Percentiles rank a stretch among this genome's conserved stretches.
These are phyloP conservation scores for Oreocharis arfaki DNA, from an alignment of 2,113 vertebrate species.

Conservation along the genomic window DNA sequence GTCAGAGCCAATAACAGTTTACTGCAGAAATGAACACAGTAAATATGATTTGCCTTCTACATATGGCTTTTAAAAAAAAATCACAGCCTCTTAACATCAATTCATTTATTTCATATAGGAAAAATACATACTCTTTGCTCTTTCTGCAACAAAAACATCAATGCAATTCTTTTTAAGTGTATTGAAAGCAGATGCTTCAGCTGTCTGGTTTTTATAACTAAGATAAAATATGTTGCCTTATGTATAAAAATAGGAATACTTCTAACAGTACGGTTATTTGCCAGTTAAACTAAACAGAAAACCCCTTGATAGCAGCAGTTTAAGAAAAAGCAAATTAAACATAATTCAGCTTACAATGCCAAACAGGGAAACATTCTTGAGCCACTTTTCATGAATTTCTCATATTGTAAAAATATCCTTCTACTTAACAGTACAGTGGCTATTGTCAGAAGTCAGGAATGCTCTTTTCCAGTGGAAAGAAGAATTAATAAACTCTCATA, in stretches of 20 bases:
- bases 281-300: neutral
- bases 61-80: neutral
- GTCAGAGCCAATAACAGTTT: neutral
- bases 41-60: neutral
- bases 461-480: neutral
- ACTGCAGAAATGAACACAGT: neutral
- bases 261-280: neutral
- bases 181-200: slow-evolving; percentile 25
- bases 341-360: neutral
- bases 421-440: neutral
- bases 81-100: neutral
- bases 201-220: neutral
- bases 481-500: neutral
- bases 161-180: neutral
- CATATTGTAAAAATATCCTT: neutral
- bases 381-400: neutral
- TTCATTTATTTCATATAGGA: neutral
- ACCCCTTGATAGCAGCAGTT: neutral
- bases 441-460: neutral
- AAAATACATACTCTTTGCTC: neutral
- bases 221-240: neutral
- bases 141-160: neutral
- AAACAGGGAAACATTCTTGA: neutral
- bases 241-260: neutral
- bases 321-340: neutral